A percentile compares a stretch with the other conserved stretches of the same genome.
phyloP scores from a whole-genome alignment of 1,140 invertebrate species.

The Temnothorax curvispinosus region DNA sequence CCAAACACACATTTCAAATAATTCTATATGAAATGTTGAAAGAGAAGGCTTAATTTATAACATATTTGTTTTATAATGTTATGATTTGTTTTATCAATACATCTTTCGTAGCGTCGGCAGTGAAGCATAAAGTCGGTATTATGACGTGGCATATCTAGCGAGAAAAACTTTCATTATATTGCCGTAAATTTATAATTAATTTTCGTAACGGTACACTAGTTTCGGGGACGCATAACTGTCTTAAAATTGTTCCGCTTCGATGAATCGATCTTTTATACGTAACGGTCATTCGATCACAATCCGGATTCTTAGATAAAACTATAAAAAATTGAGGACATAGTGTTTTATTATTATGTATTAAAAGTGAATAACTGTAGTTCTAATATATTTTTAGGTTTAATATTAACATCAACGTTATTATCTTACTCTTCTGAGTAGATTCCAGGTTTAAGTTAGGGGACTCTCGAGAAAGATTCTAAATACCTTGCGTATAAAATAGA shows the following conservation, averaged over 20 bases:
- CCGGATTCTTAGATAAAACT: slow-evolving; percentile 10
- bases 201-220: slow-evolving; percentile 68
- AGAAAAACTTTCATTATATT: slow-evolving; percentile 66
- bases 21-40: neutral
- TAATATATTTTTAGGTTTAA: slow-evolving; percentile 12
- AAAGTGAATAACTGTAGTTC: neutral
- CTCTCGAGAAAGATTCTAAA: slow-evolving; percentile 55
- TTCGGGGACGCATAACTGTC: slow-evolving; percentile 57
- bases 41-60: neutral
- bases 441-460: slow-evolving; percentile 9
- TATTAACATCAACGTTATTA: slow-evolving; percentile 84
- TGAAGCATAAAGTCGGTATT: slow-evolving; percentile 66
- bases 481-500: slow-evolving; percentile 32
- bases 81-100: neutral
- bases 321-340: slow-evolving; percentile 11
- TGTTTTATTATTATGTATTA: slow-evolving; percentile 12
- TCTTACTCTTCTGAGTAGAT: slow-evolving; percentile 53
- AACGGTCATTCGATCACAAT: neutral
- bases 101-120: slow-evolving; percentile 25
- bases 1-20: neutral
- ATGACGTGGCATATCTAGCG: slow-evolving; percentile 63
- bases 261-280: slow-evolving; percentile 42
- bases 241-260: slow-evolving; percentile 63
- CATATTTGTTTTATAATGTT: too few relatives aligned
- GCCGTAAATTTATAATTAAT: slow-evolving; percentile 72